Evolutionary conservation across 2,113 vertebrate species (phyloP), one percentile per base, ranked within the genome.

Genomic region (Chaenocephalus aceratus): DNA sequence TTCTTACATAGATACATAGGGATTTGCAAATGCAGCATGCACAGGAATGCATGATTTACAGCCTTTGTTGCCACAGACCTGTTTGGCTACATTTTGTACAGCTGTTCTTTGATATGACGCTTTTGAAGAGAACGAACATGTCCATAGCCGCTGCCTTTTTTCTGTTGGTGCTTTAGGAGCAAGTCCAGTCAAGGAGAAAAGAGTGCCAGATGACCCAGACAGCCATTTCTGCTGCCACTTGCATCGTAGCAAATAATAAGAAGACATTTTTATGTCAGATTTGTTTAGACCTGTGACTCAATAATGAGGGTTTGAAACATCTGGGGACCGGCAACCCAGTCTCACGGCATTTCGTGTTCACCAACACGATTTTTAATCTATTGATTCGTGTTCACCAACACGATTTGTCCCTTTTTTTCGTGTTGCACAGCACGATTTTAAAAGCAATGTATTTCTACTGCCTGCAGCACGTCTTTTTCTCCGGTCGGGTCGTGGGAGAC

Each of bases 71-170:
- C 53, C 9, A 1, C 12, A 26, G 4, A 1, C 41, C 54, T 60
- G 41, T 61, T 51, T 18, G 2, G 12, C 12, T 30, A 62, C 36
- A 49, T 53, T 26, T 64, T 67, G 13, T 57, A 14, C 30, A 21
- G n/a, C 15, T 52, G 52, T 34, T 75, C 15, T 63, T 62, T 62
- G 65, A 61, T 14, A 64, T 44, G 10, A 61, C 34, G 23, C 53
- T 12, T 51, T 57, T 62, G 23, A 58, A 62, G 59, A 71, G 45
- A 63, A 34, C 6, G 0, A 59, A 65, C 49, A 69, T 82, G 48
- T 83, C 45, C 14, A 67, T 15, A 74, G 75, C 69, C 30, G 34
- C 26, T 34, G 41, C 23, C 21, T 72, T 63, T 72, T 78, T 64
- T 36, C 8, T 60, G 61, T 58, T 72, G 14, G 51, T 18, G 51